Evolutionary conservation across 2,113 vertebrate genomes (phyloP), one percentile per base, ranked within the genome.

Genomic region (Anguilla japonica): DNA sequence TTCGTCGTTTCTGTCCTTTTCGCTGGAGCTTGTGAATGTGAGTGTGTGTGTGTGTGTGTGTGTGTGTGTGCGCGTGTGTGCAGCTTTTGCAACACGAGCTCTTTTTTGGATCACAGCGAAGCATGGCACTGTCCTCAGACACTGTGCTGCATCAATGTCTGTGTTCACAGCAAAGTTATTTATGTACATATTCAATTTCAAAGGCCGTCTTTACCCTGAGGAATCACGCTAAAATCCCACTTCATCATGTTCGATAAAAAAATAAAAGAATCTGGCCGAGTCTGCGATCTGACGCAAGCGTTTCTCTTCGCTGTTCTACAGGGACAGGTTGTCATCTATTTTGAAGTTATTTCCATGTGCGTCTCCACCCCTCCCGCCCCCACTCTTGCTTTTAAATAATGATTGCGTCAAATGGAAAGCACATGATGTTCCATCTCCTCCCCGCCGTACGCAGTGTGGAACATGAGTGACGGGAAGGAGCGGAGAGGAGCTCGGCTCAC

Each of bases 321-420:
- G 26, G 71, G 71, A 75, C n/a, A 34, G 71, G n/a, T 34, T 75
- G 26, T 75, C 71, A 75, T 75, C 71, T 11, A 34, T 29, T 7
- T n/a, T 75, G 71, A 75, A 75, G 71, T 75, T 34, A 22, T n/a
- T n/a, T 34, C 71, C 71, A 75, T 75, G 71, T 75, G 71, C n/a
- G 71, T 67, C 3, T 26, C 50, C 43, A 60, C 15, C 56, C 63
- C 63, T 8, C 7, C 22, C 71, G 22, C 26, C 71, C 41, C 79
- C 63, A 0, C 56, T 84, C 41, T 40, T 34, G 2, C 63, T n/a
- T 71, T 71, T 75, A 53, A 67, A 22, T 46, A 84, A 84, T 78
- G 57, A 78, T 67, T 84, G 40, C 41, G 67, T 84, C 60, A 84
- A 78, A 84, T 84, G 40, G 40, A 41, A 84, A 84, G 39, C 84